Evolutionary conservation across 1,140 invertebrate species (phyloP), one percentile per base, ranked within the genome.

Genomic region (Pseudomyrmex flavicornis): DNA sequence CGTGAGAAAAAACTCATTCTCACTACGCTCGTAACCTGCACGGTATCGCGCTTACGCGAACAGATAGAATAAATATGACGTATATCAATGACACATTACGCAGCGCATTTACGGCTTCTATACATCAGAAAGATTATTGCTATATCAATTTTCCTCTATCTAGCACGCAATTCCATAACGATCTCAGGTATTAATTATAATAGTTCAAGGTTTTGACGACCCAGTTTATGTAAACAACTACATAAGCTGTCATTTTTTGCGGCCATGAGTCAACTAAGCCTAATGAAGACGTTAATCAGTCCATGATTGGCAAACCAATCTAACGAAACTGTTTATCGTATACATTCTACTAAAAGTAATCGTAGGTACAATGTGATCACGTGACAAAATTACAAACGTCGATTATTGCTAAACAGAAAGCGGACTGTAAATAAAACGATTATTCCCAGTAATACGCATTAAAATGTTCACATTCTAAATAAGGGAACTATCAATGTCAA

Each of bases 61-160:
- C 22, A 13, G 13, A 66, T 80, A 52, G 44, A 87, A 87, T 88
- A 88, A 73, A 74, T 63, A 74, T 87, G 85, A 88, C 80, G 82
- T 54, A 22, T 48, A 46, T 50, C 8, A 50, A 44, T 74, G 66
- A 79, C 63, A 69, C 58, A 48, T 73, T 80, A 80, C 63, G 35
- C n/a, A 62, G n/a, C 50, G 20, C 35, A 5, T 35, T 35, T 35
- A 35, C 35, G 35, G 5, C 50, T 68, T 13, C 52, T 26, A 13
- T 79, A 46, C 76, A 35, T 50, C 17, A 56, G 22, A 2, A 74
- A 56, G 15, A 86, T 83, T 68, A 68, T 35, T 35, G 35, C 26
- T 62, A 46, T 73, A 65, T 56, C 61, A 76, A 65, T 84, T 65
- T 59, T 73, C 52, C 13, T 69, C 54, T 12, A 61, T 13, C 52